These are phyloP conservation scores for Echinops telfairi DNA, from an alignment of 2,113 vertebrate species.

Conservation along the genomic window DNA sequence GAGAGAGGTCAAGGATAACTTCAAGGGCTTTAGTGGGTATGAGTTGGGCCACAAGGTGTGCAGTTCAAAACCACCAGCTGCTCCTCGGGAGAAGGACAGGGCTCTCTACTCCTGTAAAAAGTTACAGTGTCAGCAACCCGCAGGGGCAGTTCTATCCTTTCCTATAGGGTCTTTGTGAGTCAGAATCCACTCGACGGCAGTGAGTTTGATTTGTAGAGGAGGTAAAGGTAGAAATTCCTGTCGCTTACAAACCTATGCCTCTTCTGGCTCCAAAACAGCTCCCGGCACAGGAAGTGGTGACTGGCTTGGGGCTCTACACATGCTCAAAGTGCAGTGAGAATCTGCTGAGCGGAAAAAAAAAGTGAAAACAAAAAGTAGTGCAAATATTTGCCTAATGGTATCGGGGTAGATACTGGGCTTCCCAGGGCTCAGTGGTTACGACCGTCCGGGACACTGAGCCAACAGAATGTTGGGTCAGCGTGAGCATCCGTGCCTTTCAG, in stretches of 20 bases:
- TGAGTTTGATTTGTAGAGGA: neutral
- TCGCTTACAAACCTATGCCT: neutral
- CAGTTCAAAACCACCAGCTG: too few species aligned
- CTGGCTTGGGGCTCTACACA: neutral
- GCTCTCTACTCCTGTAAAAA: too few species aligned
- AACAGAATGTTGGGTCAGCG: neutral
- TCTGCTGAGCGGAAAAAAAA: neutral
- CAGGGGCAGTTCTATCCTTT: too few species aligned
- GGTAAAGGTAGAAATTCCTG: neutral
- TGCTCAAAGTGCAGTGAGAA: neutral
- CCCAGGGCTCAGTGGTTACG: neutral
- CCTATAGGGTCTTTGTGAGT: too few species aligned
- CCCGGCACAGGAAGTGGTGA: neutral
- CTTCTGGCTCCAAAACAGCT: neutral
- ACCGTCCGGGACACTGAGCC: neutral
- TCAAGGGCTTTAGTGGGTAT: neutral
- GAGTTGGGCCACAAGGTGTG: too few species aligned
- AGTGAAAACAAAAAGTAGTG: slow-evolving; percentile 1
- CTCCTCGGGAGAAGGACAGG: too few species aligned
- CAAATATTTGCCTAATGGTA: slow-evolving; percentile 52
- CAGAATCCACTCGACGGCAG: neutral
- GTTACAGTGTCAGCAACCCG: too few species aligned
- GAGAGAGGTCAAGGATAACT: neutral
- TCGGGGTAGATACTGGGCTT: slow-evolving; percentile 42
- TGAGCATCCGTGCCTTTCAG: neutral